phyloP scores from a whole-genome alignment of 2,113 vertebrate species.

The Emydocephalus ijimae region DNA sequence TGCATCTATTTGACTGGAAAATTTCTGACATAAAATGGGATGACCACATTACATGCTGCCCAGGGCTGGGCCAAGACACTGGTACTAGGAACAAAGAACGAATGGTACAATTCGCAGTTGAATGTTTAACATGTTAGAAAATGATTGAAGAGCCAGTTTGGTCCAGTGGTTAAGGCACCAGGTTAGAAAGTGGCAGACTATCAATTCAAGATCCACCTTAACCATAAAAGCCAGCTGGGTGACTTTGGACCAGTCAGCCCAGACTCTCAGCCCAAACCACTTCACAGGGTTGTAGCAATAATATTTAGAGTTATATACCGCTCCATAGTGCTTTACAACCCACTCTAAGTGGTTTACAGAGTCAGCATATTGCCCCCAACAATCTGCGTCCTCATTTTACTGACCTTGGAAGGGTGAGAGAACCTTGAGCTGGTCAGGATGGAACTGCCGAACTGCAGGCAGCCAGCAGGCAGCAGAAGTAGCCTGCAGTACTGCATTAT shows the following conservation, averaged over 20 bases:
- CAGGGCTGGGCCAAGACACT: not conserved
- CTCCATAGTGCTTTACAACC: too few relatives aligned
- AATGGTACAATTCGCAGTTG: not conserved
- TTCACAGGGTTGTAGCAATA: not conserved
- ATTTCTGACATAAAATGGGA: not conserved
- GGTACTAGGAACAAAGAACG: not conserved
- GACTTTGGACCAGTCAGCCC: not conserved
- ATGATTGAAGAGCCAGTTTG: not conserved
- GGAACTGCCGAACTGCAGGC: too few relatives aligned
- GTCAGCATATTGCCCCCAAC: too few relatives aligned
- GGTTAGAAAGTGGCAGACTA: not conserved
- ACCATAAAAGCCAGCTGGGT: not conserved
- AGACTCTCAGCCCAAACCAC: not conserved
- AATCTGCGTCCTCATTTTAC: too few relatives aligned
- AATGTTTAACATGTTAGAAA: not conserved
- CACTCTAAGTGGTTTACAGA: too few relatives aligned
- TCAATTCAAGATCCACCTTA: not conserved
- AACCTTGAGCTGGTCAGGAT: too few relatives aligned
- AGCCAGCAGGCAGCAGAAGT: too few relatives aligned
- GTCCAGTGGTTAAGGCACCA: not conserved
- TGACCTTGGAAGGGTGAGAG: too few relatives aligned
- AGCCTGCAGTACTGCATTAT: too few relatives aligned
- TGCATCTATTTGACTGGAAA: not conserved
- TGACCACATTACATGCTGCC: not conserved
- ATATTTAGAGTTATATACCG: too few relatives aligned